phyloP scores from a whole-genome alignment of 2,888 invertebrate species.

The Scaptomyza polygonia region DNA sequence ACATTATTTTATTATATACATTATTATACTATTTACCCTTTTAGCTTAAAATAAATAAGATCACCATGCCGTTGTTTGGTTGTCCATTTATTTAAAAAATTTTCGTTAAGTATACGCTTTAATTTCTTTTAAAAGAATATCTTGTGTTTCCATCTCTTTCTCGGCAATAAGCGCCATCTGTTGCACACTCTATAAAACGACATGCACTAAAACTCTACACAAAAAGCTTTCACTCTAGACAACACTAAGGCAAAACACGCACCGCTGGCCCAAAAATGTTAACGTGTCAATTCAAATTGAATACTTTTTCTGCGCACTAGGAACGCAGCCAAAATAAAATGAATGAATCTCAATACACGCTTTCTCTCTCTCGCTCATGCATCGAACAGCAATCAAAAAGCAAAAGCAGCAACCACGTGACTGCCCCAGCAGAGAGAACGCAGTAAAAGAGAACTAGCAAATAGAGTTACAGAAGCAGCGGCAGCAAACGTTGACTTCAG shows the following conservation, averaged over 20 bases:
- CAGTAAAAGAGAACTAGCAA: constrained; percentile 33
- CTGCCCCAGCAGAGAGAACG: constrained; percentile 51
- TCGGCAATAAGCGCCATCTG: constrained; percentile 59
- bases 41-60: too few relatives aligned
- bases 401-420: constrained; percentile 67
- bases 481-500: constrained; percentile 11
- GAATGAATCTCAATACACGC: constrained; percentile 9
- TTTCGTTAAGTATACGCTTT: too few relatives aligned
- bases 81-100: too few relatives aligned
- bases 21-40: too few relatives aligned
- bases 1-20: too few relatives aligned
- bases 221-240: constrained; percentile 41
- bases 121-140: too few relatives aligned
- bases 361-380: constrained; percentile 16
- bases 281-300: constrained; percentile 2
- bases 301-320: constrained; percentile 29
- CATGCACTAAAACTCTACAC: constrained; percentile 53
- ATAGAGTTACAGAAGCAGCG: neutral
- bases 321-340: constrained; percentile 36
- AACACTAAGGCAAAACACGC: constrained; percentile 5
- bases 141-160: too few relatives aligned
- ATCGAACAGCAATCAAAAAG: constrained; percentile 68
- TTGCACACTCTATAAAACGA: constrained; percentile 24
- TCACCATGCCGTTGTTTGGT: too few relatives aligned
- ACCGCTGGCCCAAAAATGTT: constrained; percentile 1